Evolutionary conservation across 2,113 vertebrate genomes (phyloP), one percentile per base, ranked within the genome.

Genomic region (Mus musculus): DNA sequence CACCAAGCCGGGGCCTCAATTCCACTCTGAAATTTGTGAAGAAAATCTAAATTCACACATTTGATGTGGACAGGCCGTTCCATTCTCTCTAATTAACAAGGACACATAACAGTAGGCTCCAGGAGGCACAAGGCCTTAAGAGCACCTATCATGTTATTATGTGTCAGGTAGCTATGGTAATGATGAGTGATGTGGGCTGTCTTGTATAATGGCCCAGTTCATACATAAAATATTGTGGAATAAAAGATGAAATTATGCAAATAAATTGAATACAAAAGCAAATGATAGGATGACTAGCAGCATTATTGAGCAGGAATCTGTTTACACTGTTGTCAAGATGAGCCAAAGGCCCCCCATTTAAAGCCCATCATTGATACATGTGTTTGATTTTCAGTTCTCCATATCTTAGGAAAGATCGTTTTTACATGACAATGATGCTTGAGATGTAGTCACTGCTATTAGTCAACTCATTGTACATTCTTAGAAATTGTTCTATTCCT

Each of bases 311-410:
- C 28, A 75, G 88, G 90, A 46, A 36, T 65, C 36, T 76, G 59
- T 90, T 92, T 95, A 78, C 7, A n/a, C 4, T 59, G 17, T 5
- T 39, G 24, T 93, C 77, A 91, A 77, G 54, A 77, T 80, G 7
- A 77, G 26, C 6, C 22, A 75, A 92, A 12, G 4, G 0, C 67
- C 12, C 33, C 33, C 36, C 49, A n/a, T 93, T 59, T 59, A 61
- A 4, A 92, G 56, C 36, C 26, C 90, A 42, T 46, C 52, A 39
- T 20, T 76, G 36, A 93, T 33, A 91, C 69, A 56, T 42, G 10
- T 56, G 24, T 90, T 61, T 77, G 69, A 73, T 78, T 91, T 95
- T 92, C 49, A 65, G 46, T 85, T 93, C 90, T 82, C 90, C 12
- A 1, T 72, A 54, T 85, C 59, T 89, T 42, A 56, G 72, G 11